These are phyloP conservation scores for Gari tellinella DNA, from an alignment of 2,888 invertebrate genomes.

Conservation along the genomic window DNA sequence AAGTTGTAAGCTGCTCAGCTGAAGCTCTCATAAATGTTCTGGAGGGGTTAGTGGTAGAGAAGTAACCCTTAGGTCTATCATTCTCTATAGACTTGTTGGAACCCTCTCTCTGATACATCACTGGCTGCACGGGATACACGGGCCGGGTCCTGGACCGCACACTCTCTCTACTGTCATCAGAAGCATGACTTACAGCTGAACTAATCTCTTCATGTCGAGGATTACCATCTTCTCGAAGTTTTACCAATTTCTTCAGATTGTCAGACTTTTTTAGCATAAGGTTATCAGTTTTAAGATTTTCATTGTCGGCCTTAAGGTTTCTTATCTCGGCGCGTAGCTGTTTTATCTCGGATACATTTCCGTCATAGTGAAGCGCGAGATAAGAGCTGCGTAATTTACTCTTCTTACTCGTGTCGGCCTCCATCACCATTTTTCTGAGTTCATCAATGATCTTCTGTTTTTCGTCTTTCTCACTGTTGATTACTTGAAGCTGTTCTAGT, in stretches of 20 bases:
- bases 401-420: slow-evolving; percentile 51
- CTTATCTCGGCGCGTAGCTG: slow-evolving; percentile 45
- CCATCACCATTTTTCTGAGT: slow-evolving; percentile 56
- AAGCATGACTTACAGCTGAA: background rate
- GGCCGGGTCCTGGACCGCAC: slow-evolving; percentile 5
- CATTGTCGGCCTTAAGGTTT: slow-evolving; percentile 49
- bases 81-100: background rate
- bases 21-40: slow-evolving; percentile 37
- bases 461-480: slow-evolving; percentile 52
- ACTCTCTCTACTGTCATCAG: slow-evolving; percentile 2
- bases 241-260: slow-evolving; percentile 54
- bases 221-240: slow-evolving; percentile 44
- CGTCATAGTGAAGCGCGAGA: slow-evolving; percentile 46
- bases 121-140: slow-evolving; percentile 9
- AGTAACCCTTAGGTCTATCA: slow-evolving; percentile 3
- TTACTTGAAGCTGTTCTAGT: slow-evolving; percentile 39
- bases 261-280: slow-evolving; percentile 57
- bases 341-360: slow-evolving; percentile 44
- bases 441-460: slow-evolving; percentile 61
- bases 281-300: slow-evolving; percentile 52
- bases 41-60: slow-evolving; percentile 3
- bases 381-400: slow-evolving; percentile 50
- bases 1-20: slow-evolving; percentile 17
- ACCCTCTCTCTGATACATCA: background rate
- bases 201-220: background rate